Evolutionary conservation across 1,140 invertebrate genomes (phyloP).

Genomic region (Drosophila murphyi): DNA sequence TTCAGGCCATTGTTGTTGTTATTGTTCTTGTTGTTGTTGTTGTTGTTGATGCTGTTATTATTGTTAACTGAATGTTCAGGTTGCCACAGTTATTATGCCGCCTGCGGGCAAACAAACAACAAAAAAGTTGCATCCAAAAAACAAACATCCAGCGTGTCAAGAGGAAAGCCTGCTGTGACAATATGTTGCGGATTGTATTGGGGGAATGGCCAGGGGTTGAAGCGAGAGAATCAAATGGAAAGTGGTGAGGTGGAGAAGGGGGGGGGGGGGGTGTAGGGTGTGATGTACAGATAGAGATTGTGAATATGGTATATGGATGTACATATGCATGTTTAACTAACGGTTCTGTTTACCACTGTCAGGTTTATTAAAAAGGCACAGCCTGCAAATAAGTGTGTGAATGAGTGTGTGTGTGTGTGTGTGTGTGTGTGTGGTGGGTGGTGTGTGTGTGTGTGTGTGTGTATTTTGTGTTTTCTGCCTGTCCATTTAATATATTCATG

Average conservation of each 20-base stretch:
- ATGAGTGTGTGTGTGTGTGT: background rate
- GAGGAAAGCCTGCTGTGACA: slow-evolving; percentile 6
- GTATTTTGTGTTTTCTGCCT: slow-evolving; percentile 52
- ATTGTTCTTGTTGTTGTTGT: background rate
- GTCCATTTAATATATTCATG: slow-evolving; percentile 67
- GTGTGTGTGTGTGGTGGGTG: background rate
- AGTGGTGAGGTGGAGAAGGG: too few relatives aligned
- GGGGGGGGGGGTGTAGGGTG: background rate
- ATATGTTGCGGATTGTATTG: too few relatives aligned
- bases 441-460: slow-evolving; percentile 28
- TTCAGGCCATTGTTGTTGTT: background rate
- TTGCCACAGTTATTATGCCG: slow-evolving; percentile 46
- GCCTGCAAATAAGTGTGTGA: slow-evolving; percentile 11
- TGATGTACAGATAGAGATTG: slow-evolving; percentile 5
- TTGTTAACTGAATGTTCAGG: slow-evolving; percentile 17
- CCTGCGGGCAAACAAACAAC: slow-evolving; percentile 30
- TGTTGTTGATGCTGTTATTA: slow-evolving; percentile 10
- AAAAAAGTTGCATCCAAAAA: slow-evolving; percentile 37
- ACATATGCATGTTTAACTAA: slow-evolving; percentile 45
- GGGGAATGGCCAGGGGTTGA: too few relatives aligned
- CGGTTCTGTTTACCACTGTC: slow-evolving; percentile 47
- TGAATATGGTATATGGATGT: slow-evolving; percentile 13
- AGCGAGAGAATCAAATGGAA: too few relatives aligned
- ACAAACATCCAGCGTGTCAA: slow-evolving; percentile 23
- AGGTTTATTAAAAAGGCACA: slow-evolving; percentile 64